A percentile compares a stretch with the other conserved stretches of the same genome.
Conservation (phyloP, 2,797 vertebrate species). For the Malacoraja senta region DNA sequence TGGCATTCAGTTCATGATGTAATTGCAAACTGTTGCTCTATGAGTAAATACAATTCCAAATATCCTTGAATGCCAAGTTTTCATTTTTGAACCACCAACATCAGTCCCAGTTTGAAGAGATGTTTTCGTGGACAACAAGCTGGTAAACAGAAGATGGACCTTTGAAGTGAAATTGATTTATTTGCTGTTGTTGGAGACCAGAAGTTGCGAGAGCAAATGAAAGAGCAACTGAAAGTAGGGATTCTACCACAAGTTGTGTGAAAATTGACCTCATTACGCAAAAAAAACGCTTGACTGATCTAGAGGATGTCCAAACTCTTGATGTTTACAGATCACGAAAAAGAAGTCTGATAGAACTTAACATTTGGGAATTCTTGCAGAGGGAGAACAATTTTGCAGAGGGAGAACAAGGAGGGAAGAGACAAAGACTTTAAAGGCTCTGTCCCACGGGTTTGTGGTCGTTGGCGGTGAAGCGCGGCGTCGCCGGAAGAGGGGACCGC, state of each 20-base stretch:
- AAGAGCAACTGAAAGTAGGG: neutral
- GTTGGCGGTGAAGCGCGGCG: too few species aligned
- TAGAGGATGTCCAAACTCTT: neutral
- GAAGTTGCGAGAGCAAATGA: neutral
- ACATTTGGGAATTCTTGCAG: neutral
- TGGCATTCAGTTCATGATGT: too few species aligned
- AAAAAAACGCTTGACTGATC: neutral
- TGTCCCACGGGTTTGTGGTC: too few species aligned
- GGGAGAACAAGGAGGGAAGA: too few species aligned
- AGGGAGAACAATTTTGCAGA: too few species aligned
- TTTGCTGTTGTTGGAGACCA: neutral
- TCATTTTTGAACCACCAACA: neutral
- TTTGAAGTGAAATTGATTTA: neutral
- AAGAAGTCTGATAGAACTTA: neutral
- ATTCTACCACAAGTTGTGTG: neutral
- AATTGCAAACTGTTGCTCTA: too few species aligned
- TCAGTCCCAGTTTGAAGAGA: too few species aligned
- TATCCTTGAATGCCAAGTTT: neutral
- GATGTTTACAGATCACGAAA: neutral
- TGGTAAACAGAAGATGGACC: neutral
- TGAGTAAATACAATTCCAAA: neutral
- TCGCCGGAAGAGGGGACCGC: too few species aligned
- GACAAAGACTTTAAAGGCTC: too few species aligned
- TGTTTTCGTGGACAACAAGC: neutral
- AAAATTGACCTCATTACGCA: neutral